phyloP scores from a whole-genome alignment of 1,140 invertebrate genomes.

The Hestina assimilis region DNA sequence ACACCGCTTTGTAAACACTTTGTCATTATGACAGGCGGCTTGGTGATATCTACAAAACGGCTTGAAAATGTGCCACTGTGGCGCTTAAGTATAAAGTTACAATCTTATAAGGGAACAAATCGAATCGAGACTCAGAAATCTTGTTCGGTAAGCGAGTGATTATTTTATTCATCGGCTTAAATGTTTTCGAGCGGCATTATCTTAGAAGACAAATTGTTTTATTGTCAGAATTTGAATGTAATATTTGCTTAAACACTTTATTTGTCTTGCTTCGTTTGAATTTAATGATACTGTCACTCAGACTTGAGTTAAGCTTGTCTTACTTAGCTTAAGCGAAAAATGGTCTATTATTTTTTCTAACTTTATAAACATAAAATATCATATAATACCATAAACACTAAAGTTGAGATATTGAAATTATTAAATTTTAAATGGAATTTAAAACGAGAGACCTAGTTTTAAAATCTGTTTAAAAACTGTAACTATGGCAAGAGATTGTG shows the following conservation, averaged over 20 bases:
- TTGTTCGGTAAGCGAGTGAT: constrained; percentile 43
- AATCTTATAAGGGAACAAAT: constrained; percentile 53
- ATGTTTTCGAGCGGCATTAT: constrained; percentile 51
- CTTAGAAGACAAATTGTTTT: constrained; percentile 49
- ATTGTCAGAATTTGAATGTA: constrained; percentile 1
- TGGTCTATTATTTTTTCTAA: too few relatives aligned
- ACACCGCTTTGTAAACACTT: constrained; percentile 50
- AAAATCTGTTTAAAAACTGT: constrained; percentile 26
- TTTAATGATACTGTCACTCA: neutral
- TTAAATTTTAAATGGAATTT: neutral
- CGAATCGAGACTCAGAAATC: constrained; percentile 42
- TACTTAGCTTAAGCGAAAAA: too few relatives aligned
- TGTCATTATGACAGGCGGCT: constrained; percentile 51
- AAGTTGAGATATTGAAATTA: neutral
- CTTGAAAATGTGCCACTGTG: constrained; percentile 49
- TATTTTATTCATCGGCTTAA: constrained; percentile 53
- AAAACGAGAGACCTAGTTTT: constrained; percentile 13
- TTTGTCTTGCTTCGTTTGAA: neutral
- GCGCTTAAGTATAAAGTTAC: constrained; percentile 61
- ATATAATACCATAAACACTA: too few relatives aligned
- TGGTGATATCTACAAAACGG: constrained; percentile 51
- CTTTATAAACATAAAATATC: too few relatives aligned
- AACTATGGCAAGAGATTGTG: constrained; percentile 14
- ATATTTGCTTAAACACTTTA: neutral
- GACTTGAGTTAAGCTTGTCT: too few relatives aligned